Evolutionary conservation across 2,113 vertebrate species (phyloP).

Genomic region (Ellobius talpinus): DNA sequence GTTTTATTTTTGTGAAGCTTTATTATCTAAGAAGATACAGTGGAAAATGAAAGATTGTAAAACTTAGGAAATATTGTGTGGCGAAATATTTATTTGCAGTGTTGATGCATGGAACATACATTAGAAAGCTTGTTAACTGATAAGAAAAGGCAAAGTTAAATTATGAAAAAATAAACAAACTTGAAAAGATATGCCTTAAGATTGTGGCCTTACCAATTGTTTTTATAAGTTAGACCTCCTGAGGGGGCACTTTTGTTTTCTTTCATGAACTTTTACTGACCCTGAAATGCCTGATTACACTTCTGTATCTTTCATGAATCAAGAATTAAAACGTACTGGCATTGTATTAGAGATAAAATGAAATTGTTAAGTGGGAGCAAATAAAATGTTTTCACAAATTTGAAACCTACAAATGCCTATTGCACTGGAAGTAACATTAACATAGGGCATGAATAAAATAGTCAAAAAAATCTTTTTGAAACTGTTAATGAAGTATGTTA

Average conservation of each 20-base stretch:
- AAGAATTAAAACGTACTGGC: neutral
- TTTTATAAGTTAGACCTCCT: neutral
- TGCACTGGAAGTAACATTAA: neutral
- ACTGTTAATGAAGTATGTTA: neutral
- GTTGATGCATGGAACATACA: neutral
- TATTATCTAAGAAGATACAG: neutral
- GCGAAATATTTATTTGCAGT: neutral
- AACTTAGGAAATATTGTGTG: neutral
- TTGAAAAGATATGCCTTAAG: too few relatives aligned
- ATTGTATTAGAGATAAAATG: neutral
- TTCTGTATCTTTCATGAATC: neutral
- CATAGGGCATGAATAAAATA: neutral
- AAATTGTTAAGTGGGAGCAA: neutral
- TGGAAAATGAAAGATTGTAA: neutral
- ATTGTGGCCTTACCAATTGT: neutral
- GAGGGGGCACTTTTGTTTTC: neutral
- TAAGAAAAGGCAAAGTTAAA: neutral
- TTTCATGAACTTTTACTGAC: neutral
- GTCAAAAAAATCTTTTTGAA: constrained; percentile 2
- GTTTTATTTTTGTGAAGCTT: neutral
- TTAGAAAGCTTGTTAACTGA: neutral
- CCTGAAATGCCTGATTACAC: neutral
- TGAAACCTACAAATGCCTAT: neutral
- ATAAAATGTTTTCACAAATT: neutral
- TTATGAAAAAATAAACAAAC: neutral